Conservation (phyloP, 1,140 invertebrate species). For the Zaprionus inermis region DNA sequence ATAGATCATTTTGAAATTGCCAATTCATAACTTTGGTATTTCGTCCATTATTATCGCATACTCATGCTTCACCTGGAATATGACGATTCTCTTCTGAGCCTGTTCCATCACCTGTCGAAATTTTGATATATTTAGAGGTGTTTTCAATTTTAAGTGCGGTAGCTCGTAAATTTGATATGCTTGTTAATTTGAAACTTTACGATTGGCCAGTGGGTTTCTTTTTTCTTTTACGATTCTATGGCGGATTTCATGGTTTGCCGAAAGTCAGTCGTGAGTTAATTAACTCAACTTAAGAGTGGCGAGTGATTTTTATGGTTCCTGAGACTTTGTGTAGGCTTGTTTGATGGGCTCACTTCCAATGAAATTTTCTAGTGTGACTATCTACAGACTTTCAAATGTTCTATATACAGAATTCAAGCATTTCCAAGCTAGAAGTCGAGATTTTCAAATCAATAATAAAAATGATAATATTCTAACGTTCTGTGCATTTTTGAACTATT, state of each 20-base stretch:
- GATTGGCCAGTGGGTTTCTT: conserved; percentile 22
- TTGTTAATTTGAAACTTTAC: conserved; percentile 10
- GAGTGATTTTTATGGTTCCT: not conserved
- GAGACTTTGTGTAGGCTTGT: not conserved
- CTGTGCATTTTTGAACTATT: not conserved
- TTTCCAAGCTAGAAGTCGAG: not conserved
- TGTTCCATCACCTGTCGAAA: conserved; percentile 10
- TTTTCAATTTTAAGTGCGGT: conserved; percentile 43
- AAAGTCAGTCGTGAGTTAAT: conserved; percentile 21
- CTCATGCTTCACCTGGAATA: conserved; percentile 42
- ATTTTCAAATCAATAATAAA: not conserved
- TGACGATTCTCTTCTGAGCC: conserved; percentile 14
- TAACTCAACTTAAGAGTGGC: conserved; percentile 6
- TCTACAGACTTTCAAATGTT: not conserved
- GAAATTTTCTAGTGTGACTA: not conserved
- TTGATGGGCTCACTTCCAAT: not conserved
- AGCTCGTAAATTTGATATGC: conserved; percentile 28
- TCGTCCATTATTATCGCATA: conserved; percentile 35
- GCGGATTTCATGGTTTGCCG: conserved; percentile 20
- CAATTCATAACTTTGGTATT: conserved; percentile 65
- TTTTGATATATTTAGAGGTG: conserved; percentile 31
- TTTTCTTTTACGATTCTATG: not conserved
- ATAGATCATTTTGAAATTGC: conserved; percentile 28
- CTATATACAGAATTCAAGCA: too few relatives aligned
- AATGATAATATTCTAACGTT: not conserved